phyloP scores from a whole-genome alignment of 2,797 vertebrate genomes.

The Huso huso region DNA sequence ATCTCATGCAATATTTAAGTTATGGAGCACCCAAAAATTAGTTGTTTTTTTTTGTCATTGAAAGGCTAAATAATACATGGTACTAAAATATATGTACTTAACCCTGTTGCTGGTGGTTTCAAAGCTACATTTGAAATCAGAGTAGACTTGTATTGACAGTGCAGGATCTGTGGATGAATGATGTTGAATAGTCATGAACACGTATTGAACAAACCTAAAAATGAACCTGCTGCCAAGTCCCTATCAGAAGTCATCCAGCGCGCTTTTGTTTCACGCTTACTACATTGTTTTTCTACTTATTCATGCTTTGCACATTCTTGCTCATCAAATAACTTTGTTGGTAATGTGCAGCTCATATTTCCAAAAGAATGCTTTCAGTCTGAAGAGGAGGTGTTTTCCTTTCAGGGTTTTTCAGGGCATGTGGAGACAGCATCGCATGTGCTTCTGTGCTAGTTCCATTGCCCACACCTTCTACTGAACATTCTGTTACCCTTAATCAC shows the following conservation, averaged over 20 bases:
- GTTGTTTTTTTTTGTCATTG: no score
- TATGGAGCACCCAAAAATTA: no score
- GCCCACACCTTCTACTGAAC: not conserved
- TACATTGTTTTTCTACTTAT: not conserved
- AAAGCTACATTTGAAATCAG: no score
- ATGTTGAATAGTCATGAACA: no score
- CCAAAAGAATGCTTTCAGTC: not conserved
- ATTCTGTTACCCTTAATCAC: conserved; percentile 18
- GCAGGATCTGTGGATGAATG: no score
- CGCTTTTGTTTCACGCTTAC: not conserved
- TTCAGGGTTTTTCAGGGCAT: conserved; percentile 7
- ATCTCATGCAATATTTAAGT: no score
- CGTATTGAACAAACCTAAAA: no score
- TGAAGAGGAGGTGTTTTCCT: not conserved
- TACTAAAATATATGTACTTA: no score
- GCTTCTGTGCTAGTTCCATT: not conserved
- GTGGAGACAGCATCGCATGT: not conserved
- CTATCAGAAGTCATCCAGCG: not conserved
- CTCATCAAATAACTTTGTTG: not conserved
- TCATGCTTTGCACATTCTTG: not conserved
- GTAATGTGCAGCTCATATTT: not conserved
- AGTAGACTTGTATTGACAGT: no score
- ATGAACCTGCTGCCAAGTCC: no score
- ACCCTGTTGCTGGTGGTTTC: no score
- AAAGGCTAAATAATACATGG: no score